Percentiles rank a stretch among this genome's conserved stretches.
Evolutionary conservation across 2,113 vertebrate species (phyloP).

Genomic region (Pimephales promelas): DNA sequence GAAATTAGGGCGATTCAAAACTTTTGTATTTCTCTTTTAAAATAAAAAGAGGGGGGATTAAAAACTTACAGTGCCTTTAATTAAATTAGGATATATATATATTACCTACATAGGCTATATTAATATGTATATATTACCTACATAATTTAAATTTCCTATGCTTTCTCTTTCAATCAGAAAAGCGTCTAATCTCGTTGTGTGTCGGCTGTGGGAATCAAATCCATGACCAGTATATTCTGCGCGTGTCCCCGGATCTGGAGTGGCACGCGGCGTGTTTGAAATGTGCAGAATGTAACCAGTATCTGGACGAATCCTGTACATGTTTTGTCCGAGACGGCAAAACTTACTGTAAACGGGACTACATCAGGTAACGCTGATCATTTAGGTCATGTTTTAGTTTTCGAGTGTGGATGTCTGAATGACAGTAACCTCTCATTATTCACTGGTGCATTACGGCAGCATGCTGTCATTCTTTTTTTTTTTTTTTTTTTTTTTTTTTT

Average conservation of each 20-base stretch:
- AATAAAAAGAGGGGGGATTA: background rate
- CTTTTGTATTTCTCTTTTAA: no score
- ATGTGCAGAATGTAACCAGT: constrained; percentile 97
- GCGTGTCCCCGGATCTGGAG: constrained; percentile 98
- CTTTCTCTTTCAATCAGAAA: constrained; percentile 85
- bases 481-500: constrained; percentile 16
- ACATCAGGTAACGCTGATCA: constrained; percentile 88
- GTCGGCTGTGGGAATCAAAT: constrained; percentile 99
- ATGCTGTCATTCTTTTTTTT: constrained; percentile 44
- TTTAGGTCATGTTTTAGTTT: constrained; percentile 47
- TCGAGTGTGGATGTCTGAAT: constrained; percentile 25
- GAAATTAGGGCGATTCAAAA: no score
- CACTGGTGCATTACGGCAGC: background rate
- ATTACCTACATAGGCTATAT: no score
- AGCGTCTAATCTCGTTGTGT: constrained; percentile 96
- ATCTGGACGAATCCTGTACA: constrained; percentile 98
- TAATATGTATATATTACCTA: background rate
- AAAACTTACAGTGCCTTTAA: background rate
- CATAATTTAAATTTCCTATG: background rate
- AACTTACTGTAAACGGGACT: constrained; percentile 99
- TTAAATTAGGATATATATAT: background rate
- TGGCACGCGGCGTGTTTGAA: constrained; percentile 99
- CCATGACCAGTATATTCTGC: constrained; percentile 98
- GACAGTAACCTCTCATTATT: constrained; percentile 44
- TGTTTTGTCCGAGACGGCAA: constrained; percentile 99